phyloP scores from a whole-genome alignment of 2,888 invertebrate species.

The Frankliniella intonsa region DNA sequence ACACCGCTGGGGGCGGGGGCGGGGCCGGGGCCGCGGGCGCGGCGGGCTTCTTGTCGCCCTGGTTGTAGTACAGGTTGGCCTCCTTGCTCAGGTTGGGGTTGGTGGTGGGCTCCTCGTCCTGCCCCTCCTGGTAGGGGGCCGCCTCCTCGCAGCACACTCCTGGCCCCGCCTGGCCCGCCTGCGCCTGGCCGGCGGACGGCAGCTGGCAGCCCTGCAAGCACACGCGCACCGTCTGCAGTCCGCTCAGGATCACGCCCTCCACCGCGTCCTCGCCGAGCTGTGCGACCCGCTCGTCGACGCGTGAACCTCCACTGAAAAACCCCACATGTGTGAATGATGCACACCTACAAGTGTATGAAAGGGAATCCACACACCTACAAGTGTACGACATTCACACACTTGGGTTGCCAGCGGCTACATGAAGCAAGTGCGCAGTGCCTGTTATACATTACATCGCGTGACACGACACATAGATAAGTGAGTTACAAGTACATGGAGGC shows the following conservation, averaged over 20 bases:
- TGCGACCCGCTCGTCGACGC: neutral
- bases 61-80: conserved; percentile 32
- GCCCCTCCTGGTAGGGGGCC: conserved; percentile 33
- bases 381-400: too few relatives aligned
- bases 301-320: too few relatives aligned
- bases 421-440: neutral
- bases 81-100: conserved; percentile 33
- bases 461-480: too few relatives aligned
- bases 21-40: neutral
- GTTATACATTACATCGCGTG: neutral
- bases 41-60: neutral
- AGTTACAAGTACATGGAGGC: neutral
- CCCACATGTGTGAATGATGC: too few relatives aligned
- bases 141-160: conserved; percentile 28
- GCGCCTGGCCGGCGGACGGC: too few relatives aligned
- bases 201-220: neutral
- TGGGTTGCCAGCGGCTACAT: too few relatives aligned
- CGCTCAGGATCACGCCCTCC: neutral
- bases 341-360: too few relatives aligned
- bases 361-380: too few relatives aligned
- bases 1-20: neutral
- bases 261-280: neutral
- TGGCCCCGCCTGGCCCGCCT: neutral
- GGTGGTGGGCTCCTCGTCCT: conserved; percentile 31
- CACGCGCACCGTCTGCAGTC: neutral